Conservation (phyloP, 92 coral and sea anemone species). For the Porites cylindrica region DNA sequence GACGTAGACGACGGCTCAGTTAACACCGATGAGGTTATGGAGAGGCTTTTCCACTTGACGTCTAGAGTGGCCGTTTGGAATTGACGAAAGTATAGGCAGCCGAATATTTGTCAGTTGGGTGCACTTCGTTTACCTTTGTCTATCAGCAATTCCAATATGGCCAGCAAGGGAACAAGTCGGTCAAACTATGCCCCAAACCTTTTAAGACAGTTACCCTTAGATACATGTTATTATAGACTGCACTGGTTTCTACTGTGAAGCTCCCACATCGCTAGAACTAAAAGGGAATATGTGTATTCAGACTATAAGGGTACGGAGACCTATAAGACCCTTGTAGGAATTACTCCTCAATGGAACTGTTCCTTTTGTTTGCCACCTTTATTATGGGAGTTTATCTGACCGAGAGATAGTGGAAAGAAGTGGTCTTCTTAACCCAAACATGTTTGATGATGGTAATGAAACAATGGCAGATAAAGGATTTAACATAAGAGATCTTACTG, state of each 20-base stretch:
- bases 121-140: slow-evolving; percentile 36
- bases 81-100: background rate
- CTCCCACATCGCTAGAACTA: background rate
- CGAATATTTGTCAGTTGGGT: slow-evolving; percentile 29
- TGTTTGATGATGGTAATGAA: too few species aligned
- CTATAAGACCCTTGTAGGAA: slow-evolving; percentile 21
- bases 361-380: slow-evolving; percentile 19
- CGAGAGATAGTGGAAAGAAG: too few species aligned
- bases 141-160: slow-evolving; percentile 22
- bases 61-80: slow-evolving; percentile 25
- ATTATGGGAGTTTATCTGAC: too few species aligned
- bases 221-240: slow-evolving; percentile 57
- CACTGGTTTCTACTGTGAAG: slow-evolving; percentile 46
- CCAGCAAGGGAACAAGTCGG: slow-evolving; percentile 46
- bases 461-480: too few species aligned
- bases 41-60: slow-evolving; percentile 38
- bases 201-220: background rate
- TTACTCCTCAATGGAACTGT: slow-evolving; percentile 31
- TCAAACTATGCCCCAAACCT: background rate
- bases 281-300: too few species aligned
- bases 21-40: background rate
- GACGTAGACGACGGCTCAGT: slow-evolving; percentile 28
- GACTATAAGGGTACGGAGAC: too few species aligned
- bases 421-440: too few species aligned
- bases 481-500: slow-evolving; percentile 1